Conservation (phyloP, 2,888 invertebrate species). For the Xylocampa areola region DNA sequence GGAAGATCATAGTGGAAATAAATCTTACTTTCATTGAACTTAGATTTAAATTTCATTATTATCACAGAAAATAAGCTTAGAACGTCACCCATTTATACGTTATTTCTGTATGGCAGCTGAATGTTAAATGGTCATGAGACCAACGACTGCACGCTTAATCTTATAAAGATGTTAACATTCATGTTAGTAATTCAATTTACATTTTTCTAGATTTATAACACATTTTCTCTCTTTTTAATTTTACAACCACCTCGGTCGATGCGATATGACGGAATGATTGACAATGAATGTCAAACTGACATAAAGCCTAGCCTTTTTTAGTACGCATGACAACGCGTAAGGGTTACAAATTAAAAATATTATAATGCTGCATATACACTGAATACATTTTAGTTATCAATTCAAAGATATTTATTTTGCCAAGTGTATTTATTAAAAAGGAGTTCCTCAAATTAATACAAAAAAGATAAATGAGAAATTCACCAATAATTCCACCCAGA, state of each 20-base stretch:
- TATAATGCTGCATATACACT: background rate
- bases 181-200: conserved; percentile 80
- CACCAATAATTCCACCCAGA: no score
- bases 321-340: background rate
- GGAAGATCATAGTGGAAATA: conserved; percentile 84
- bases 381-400: no score
- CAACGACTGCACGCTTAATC: conserved; percentile 71
- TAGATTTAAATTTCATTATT: conserved; percentile 88
- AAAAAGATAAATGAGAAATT: no score
- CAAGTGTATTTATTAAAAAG: no score
- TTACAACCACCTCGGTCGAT: conserved; percentile 70
- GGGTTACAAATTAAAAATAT: conserved; percentile 9
- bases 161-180: conserved; percentile 72
- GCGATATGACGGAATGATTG: conserved; percentile 65
- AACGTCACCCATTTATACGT: conserved; percentile 85
- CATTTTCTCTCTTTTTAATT: conserved; percentile 55
- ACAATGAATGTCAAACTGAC: conserved; percentile 19
- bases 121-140: conserved; percentile 83
- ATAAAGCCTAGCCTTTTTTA: background rate
- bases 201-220: conserved; percentile 69
- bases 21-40: conserved; percentile 85
- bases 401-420: no score
- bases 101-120: conserved; percentile 64
- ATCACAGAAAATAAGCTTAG: conserved; percentile 88
- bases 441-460: no score